Evolutionary conservation across 2,888 invertebrate genomes (phyloP), one percentile per base, ranked within the genome.

Genomic region (Netelia virgata): DNA sequence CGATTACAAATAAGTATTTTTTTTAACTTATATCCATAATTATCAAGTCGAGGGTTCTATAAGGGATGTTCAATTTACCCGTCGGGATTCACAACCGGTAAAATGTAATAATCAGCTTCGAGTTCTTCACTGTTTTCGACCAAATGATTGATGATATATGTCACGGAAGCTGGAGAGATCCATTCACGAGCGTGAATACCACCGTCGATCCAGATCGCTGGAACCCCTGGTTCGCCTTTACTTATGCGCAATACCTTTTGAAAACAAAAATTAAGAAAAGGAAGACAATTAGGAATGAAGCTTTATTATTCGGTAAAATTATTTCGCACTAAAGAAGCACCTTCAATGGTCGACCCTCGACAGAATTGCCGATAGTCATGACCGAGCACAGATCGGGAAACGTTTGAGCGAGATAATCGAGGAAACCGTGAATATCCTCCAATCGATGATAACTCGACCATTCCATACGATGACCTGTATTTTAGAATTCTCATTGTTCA

Each of bases 171-270:
- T 0, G 97, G 96, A 61, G 97, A 96, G 89, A 98, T 97, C 97
- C 97, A 99, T 94, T 99, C 99, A 23, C 98, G 95, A 0, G 98
- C 97, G 90, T 98, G 98, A 87, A 98, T 97, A 20, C 97, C 96
- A 0, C 96, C 96, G 90, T 97, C 97, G 59, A 97, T 93, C 97
- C 97, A 97, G 11, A 97, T 94, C 0, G 96, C 96, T 0, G 94
- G 94, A 85, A 96, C 96, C 6, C 93, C 93, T 0, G 93, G 88
- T 43, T 95, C 94, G 5, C 97, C 96, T 89, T 97, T 97, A 3
- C 97, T 97, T 85, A 97, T 96, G 90, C 96, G 94, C 6, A 95
- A 82, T 11, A 93, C 91, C 92, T 91, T 74, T 55, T 57, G 8
- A 6, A 36, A 6, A n/a, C n/a, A n/a, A 36, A 36, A 36, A 36